A percentile compares a stretch with the other conserved stretches of the same genome.
Evolutionary conservation across 2,888 invertebrate species (phyloP).

Genomic region (Cryptus armator): DNA sequence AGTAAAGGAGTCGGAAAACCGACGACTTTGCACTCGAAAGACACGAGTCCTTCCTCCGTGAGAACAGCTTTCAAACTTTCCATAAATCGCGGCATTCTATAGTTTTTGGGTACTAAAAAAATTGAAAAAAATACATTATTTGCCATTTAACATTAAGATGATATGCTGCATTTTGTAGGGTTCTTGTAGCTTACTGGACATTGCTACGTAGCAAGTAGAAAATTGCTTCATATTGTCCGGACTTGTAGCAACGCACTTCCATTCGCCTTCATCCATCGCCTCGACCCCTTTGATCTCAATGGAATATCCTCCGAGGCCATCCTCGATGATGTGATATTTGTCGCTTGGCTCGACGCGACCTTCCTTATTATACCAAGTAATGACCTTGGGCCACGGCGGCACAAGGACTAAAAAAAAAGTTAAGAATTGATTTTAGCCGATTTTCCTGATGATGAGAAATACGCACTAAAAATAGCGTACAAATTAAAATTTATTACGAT

Average conservation of each 20-base stretch:
- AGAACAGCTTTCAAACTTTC: constrained; percentile 95
- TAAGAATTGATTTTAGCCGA: not conserved
- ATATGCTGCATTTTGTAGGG: not conserved
- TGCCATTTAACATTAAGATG: too few species aligned
- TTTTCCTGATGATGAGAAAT: not conserved
- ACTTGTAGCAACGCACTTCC: constrained; percentile 95
- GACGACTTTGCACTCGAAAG: constrained; percentile 97
- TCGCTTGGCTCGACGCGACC: constrained; percentile 90
- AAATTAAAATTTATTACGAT: too few species aligned
- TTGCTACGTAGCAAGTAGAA: constrained; percentile 90
- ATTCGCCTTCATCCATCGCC: constrained; percentile 94
- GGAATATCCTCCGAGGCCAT: constrained; percentile 93
- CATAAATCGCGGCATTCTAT: constrained; percentile 95
- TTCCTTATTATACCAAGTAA: constrained; percentile 95
- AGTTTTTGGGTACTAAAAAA: constrained; percentile 93
- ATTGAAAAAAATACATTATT: not conserved
- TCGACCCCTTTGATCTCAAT: constrained; percentile 91
- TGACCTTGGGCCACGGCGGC: constrained; percentile 94
- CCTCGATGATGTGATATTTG: constrained; percentile 91
- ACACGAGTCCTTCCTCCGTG: constrained; percentile 96
- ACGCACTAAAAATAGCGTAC: too few species aligned
- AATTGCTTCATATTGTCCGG: constrained; percentile 91
- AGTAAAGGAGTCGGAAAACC: constrained; percentile 95
- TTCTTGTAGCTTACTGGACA: constrained; percentile 89
- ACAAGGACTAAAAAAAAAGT: constrained; percentile 88